Conservation (phyloP, 1,140 invertebrate genomes). For the Drepana arcuata region DNA sequence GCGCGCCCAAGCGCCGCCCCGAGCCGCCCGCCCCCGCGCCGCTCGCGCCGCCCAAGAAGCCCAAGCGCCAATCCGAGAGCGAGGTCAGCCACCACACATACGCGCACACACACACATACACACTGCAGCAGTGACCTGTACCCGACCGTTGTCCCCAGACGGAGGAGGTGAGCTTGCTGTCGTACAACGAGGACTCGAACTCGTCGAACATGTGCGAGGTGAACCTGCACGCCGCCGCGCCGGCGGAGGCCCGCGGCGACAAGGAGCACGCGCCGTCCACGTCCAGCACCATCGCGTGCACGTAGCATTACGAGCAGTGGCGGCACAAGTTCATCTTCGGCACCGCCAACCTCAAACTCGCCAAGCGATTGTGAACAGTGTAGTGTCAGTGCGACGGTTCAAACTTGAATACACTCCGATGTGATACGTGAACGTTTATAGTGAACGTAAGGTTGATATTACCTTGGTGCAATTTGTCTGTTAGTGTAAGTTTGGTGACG, state of each 20-base stretch:
- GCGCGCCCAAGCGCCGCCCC: slow-evolving; percentile 60
- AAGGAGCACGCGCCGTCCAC: slow-evolving; percentile 29
- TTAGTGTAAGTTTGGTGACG: no score
- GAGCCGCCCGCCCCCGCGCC: slow-evolving; percentile 14
- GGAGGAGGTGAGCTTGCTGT: slow-evolving; percentile 55
- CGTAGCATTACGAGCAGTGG: slow-evolving; percentile 65
- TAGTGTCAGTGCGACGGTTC: no score
- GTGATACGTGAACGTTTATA: no score
- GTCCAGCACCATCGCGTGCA: slow-evolving; percentile 46
- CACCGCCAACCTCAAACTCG: slow-evolving; percentile 24
- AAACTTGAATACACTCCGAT: no score
- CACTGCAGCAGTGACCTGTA: no score
- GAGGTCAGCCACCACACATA: slow-evolving; percentile 29
- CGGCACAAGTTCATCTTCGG: slow-evolving; percentile 56
- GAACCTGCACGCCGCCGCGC: slow-evolving; percentile 34
- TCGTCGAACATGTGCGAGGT: slow-evolving; percentile 56
- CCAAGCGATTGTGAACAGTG: slow-evolving; percentile 23
- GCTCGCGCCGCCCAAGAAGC: slow-evolving; percentile 34
- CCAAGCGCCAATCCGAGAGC: slow-evolving; percentile 53
- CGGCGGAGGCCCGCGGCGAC: slow-evolving; percentile 13
- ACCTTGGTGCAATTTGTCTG: no score
- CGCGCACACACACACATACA: no score
- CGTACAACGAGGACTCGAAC: slow-evolving; percentile 65
- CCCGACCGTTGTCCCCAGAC: no score
- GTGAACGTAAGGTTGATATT: no score